Percentiles rank a stretch among this genome's conserved stretches.
Evolutionary conservation across 2,113 vertebrate genomes (phyloP).

Genomic region (Vulpes lagopus): DNA sequence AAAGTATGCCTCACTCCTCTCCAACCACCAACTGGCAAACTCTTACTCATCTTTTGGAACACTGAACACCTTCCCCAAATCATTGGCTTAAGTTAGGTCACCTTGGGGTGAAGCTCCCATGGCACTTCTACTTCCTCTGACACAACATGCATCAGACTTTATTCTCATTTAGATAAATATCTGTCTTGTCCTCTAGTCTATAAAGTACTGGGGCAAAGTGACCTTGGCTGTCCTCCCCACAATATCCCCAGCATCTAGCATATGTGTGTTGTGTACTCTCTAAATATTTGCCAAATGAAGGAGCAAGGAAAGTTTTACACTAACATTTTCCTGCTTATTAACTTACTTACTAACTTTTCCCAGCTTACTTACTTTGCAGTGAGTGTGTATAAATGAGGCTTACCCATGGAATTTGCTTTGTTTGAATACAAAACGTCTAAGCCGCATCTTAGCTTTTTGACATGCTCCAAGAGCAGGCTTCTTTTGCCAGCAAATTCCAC

Average conservation of each 20-base stretch:
- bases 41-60: background rate
- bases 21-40: background rate
- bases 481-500: slow-evolving; percentile 39
- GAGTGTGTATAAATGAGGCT: slow-evolving; percentile 5
- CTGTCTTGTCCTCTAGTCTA: background rate
- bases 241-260: background rate
- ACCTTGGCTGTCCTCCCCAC: background rate
- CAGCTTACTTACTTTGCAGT: background rate
- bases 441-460: background rate
- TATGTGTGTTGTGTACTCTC: background rate
- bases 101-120: background rate
- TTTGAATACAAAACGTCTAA: slow-evolving; percentile 18
- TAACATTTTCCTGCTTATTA: background rate
- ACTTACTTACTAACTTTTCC: background rate
- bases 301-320: background rate
- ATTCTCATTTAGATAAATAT: background rate
- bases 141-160: background rate
- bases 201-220: background rate
- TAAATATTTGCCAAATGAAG: background rate
- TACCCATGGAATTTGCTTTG: background rate
- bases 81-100: background rate
- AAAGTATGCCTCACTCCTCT: accelerated
- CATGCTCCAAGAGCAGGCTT: background rate
- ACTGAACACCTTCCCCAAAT: background rate
- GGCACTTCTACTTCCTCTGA: background rate